Evolutionary conservation across 2,888 invertebrate species (phyloP), one percentile per base, ranked within the genome.

Genomic region (Agrochola circellaris): DNA sequence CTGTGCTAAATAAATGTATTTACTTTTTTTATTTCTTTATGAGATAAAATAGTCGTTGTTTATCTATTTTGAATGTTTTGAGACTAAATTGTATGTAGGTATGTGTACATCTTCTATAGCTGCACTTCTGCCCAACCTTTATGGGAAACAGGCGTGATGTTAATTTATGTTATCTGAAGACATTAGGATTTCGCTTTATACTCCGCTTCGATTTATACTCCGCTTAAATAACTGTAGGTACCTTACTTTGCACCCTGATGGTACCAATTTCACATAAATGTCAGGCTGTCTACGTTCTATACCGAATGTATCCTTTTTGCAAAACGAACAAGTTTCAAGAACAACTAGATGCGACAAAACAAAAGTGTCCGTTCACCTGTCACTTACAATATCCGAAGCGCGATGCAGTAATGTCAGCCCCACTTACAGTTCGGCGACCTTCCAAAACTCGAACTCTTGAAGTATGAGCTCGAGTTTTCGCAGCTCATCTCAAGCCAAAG

Each of bases 381-480:
- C 34, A 76, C 20, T 54, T 54, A 65, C 17, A n/a, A 74, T 34
- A 60, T 15, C 9, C 9, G n/a, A n/a, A 38, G 48, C 4, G 8
- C 23, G 17, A 34, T 68, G 51, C 68, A 8, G 64, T 51, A 68
- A 83, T 77, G 78, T 69, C 79, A 80, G 78, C n/a, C 48, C 51
- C 17, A 58, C 65, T 77, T 61, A 68, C n/a, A 72, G 74, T 80
- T 58, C 56, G 26, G 56, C 11, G 71, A 82, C 82, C 71, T 75
- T 75, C 72, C 64, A 48, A 48, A 67, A 34, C 61, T n/a, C 1
- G 34, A 48, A 42, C n/a, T 68, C 45, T 54, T 51, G n/a, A 51
- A 64, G 42, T 17, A 38, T 23, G 23, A 48, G 60, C 26, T 38
- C 48, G 23, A 34, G 34, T 30, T 54, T 30, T 67, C 42, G 66